A percentile compares a stretch with the other conserved stretches of the same genome.
Conservation (phyloP, 2,888 invertebrate genomes). For the Cerceris rybyensis region DNA sequence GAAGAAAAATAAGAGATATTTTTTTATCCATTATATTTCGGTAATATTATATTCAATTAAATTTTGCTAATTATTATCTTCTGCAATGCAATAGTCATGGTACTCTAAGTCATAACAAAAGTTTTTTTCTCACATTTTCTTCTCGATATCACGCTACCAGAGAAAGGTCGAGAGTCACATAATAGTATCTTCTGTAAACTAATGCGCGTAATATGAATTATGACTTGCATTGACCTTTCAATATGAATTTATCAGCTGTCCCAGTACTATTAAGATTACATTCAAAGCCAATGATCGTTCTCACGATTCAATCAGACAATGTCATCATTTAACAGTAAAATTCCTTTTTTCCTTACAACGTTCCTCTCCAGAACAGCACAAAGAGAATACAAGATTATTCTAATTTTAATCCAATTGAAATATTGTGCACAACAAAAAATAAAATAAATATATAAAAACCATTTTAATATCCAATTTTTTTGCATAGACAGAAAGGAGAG, state of each 20-base stretch:
- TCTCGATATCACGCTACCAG: conserved; percentile 9
- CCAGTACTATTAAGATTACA: conserved; percentile 28
- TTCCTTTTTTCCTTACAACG: not conserved
- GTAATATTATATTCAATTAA: not conserved
- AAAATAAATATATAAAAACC: not conserved
- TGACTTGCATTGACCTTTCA: conserved; percentile 49
- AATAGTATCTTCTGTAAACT: conserved; percentile 15
- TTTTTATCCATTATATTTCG: not conserved
- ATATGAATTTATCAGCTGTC: conserved; percentile 24
- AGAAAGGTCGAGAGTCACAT: conserved; percentile 28
- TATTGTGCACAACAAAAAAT: not conserved
- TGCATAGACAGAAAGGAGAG: not conserved
- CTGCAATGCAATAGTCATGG: not conserved
- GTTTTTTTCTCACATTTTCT: not conserved
- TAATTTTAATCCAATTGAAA: not conserved
- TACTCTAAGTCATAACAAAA: not conserved
- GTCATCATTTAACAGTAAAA: too few species aligned
- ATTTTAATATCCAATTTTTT: too few species aligned
- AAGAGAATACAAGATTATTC: conserved; percentile 1
- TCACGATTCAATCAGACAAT: conserved; percentile 20
- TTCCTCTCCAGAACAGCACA: too few species aligned
- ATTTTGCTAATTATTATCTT: not conserved
- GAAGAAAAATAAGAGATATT: not conserved
- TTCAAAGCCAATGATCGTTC: conserved; percentile 23
- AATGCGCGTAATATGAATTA: conserved; percentile 35